Percentiles rank a stretch among this genome's conserved stretches.
Evolutionary conservation across 2,797 vertebrate species (phyloP).

Genomic region (Myotis findleyi): DNA sequence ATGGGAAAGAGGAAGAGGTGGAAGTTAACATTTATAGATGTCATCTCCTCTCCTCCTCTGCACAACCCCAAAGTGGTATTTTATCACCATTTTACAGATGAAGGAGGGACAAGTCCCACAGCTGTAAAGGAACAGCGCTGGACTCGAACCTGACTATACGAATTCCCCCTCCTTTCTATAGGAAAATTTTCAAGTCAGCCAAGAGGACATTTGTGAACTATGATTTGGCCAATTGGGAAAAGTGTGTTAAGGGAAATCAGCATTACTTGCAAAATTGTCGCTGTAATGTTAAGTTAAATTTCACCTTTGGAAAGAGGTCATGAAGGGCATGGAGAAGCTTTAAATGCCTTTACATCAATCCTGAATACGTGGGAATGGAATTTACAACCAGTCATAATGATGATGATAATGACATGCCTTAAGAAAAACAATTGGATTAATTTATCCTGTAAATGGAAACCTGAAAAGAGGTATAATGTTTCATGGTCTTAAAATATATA

Average conservation of each 20-base stretch:
- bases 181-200: neutral
- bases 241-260: neutral
- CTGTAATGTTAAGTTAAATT: neutral
- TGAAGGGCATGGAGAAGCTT: neutral
- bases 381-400: neutral
- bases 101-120: neutral
- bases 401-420: neutral
- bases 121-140: neutral
- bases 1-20: neutral
- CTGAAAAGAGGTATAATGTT: neutral
- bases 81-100: neutral
- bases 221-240: fast-evolving
- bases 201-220: neutral
- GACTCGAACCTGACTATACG: neutral
- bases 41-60: neutral
- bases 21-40: neutral
- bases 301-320: slow-evolving; percentile 37
- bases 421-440: neutral
- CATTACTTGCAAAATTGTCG: neutral
- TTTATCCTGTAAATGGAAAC: neutral
- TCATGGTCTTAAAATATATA: neutral
- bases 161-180: neutral
- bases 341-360: neutral
- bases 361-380: neutral
- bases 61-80: neutral